Evolutionary conservation across 2,888 invertebrate genomes (phyloP), one percentile per base, ranked within the genome.

Genomic region (Netelia virgata): DNA sequence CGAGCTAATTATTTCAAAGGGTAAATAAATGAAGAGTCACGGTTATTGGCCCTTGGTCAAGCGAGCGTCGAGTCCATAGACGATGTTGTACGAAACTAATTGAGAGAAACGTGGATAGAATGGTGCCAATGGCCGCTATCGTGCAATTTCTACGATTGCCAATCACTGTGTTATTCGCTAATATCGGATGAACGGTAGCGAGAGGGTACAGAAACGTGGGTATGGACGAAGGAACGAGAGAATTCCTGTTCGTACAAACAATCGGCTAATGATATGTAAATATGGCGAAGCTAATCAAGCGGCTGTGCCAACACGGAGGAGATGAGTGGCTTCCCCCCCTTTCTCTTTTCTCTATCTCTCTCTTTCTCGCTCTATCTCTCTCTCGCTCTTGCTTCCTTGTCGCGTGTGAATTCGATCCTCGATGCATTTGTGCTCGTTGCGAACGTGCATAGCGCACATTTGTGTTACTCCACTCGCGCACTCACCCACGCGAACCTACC

Each of bases 251-350:
- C 90, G 90, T 89, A 90, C 91, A 93, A 93, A 93, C 92, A 92
- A 91, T 92, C 90, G 90, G 89, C 92, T 93, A 93, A 93, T 93
- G 92, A 93, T 93, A 93, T 93, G 93, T 92, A 92, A 93, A 93
- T 93, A 93, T 92, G 91, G 90, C 89, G 87, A 90, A 92, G 92
- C 91, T 92, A 93, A 93, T 93, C 92, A 93, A 93, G 92, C 92
- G 91, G 90, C 91, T 92, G 91, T 91, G 90, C 91, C 90, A 92
- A 92, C 93, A 91, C 86, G 86, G 36, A 89, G 90, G 90, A 91
- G 92, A 91, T 91, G 90, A 91, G 88, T 86, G 69, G 78, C 68
- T 63, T 63, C 61, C 50, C 78, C 75, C 55, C 70, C 83, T 74
- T 72, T 74, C 72, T 64, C 75, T 9, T 47, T n/a, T 53, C 53